Base-by-base conservation (phyloP, 2,797 vertebrate genomes). In the Pangasius sanitwongsei region DNA sequence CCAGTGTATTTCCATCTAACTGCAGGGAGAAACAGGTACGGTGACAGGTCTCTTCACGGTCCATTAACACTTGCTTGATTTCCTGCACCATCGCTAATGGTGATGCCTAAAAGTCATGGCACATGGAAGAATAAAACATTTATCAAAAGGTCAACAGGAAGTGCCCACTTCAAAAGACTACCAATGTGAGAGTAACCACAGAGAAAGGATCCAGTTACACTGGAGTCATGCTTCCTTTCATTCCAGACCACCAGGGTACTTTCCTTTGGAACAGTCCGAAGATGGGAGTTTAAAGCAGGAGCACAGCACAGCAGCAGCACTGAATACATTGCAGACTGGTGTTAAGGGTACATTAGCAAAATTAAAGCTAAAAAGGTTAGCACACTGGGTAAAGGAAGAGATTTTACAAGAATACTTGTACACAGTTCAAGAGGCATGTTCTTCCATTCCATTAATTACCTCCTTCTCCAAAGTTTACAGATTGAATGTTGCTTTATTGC, bases 61-160 rank as follows among this genome's bases (percentile, higher is more conserved):
- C 98, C 98, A 99, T 99, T 90, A 99, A 92, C 87, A 98, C 97
- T 84, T 99, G 98, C 92, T 98, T 98, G 90, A 99, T 97, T 94
- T 99, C 98, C 25, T 97, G 97, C 37, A 99, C 98, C 96, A 98
- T 96, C 93, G 98, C 97, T 95, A 98, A 97, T n/a, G 97, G 96
- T 16, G 98, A 98, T 8, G 99, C 98, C 98, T 99, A 89, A 86
- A 85, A 83, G 90, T 61, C 2, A 28, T n/a, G 48, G 65, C 41
- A 65, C 23, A 83, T 11, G 65, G 72, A 6, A 83, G n/a, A 72
- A 15, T 53, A 41, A 48, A 20, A 50, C 48, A 41, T 31, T 61
- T 6, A 86, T 6, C 25, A 50, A 37, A 67, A 20, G 25, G 31
- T 48, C 41, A 28, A 20, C 50, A 44, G 61, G 61, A 80, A 57